Evolutionary conservation across 2,888 invertebrate genomes (phyloP), one percentile per base, ranked within the genome.

Genomic region (Carterocephalus palaemon): DNA sequence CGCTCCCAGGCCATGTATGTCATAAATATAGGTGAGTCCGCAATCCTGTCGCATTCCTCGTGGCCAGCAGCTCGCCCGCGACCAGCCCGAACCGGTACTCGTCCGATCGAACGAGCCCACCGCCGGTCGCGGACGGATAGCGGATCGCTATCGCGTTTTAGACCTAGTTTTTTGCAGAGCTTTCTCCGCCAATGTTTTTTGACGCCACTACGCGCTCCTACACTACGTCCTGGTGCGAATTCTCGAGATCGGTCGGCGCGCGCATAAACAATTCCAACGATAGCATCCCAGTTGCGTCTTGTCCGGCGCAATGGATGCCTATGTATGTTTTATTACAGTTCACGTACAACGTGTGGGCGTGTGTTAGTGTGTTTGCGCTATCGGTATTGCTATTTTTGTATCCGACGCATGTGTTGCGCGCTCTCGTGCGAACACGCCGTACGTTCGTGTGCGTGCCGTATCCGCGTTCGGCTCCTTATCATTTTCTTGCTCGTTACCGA

Each of bases 1-100:
- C 84, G 85, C 82, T 84, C 85, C 74, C 85, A 78, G 82, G 85
- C 84, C 74, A 87, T 87, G 87, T 87, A 86, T 83, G 87, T 86
- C 83, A 84, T 87, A 59, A 87, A 87, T 83, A 80, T 87, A 82
- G 87, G 87, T 87, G 78, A 85, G 87, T 82, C 75, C 75, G 75
- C 73, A 68, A 62, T 68, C 65, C 62, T 67, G 69, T 57, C 63
- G 63, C 64, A 64, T 62, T 68, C 64, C 63, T 60, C 59, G 54
- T 59, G 60, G 59, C 63, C 58, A 56, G 64, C 65, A 61, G 63
- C 73, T 72, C 72, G 71, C 74, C 70, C 80, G 73, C 75, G 76
- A 73, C 81, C 71, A 70, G 79, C 67, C 63, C 54, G 65, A 73
- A 79, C 80, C 79, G 77, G 83, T 78, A 71, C 69, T 58, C 52